A percentile compares a stretch with the other conserved stretches of the same genome.
phyloP scores from a whole-genome alignment of 2,888 invertebrate species.

The Candidula unifasciata region DNA sequence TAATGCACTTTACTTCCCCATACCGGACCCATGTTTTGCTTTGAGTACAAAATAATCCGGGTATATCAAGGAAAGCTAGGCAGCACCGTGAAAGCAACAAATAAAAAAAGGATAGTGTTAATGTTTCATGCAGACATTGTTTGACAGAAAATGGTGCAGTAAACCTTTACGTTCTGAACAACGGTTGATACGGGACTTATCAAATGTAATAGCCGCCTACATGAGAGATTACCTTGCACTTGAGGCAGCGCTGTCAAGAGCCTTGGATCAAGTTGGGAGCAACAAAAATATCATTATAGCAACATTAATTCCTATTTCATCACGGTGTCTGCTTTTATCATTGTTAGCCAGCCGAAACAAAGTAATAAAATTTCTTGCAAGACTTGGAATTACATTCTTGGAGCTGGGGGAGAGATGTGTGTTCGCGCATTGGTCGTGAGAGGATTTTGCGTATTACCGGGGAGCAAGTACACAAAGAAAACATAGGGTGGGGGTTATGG shows the following conservation, averaged over 20 bases:
- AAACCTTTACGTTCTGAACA: conserved; percentile 5
- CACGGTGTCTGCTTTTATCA: conserved; percentile 29
- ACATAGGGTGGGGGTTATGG: no score
- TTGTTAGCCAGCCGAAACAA: conserved; percentile 38
- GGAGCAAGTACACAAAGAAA: no score
- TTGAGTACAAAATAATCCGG: background rate
- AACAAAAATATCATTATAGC: conserved; percentile 36
- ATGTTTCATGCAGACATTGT: conserved; percentile 34
- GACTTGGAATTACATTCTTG: conserved; percentile 19
- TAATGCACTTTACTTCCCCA: conserved; percentile 23
- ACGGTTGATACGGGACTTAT: conserved; percentile 34
- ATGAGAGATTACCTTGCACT: conserved; percentile 9
- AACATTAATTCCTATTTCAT: conserved; percentile 37
- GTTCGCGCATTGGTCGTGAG: background rate
- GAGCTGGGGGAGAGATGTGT: background rate
- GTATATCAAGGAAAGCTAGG: background rate
- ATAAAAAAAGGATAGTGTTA: conserved; percentile 18
- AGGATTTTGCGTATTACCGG: background rate
- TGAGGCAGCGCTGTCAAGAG: background rate
- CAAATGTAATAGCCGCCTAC: background rate
- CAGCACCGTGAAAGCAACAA: background rate
- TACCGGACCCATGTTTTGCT: conserved; percentile 17
- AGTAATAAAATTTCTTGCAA: conserved; percentile 29
- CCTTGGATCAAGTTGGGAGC: background rate
- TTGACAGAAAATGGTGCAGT: conserved; percentile 21